These are phyloP conservation scores for Halcyon chelicuti DNA, from an alignment of 2,797 vertebrate species.

Conservation along the genomic window DNA sequence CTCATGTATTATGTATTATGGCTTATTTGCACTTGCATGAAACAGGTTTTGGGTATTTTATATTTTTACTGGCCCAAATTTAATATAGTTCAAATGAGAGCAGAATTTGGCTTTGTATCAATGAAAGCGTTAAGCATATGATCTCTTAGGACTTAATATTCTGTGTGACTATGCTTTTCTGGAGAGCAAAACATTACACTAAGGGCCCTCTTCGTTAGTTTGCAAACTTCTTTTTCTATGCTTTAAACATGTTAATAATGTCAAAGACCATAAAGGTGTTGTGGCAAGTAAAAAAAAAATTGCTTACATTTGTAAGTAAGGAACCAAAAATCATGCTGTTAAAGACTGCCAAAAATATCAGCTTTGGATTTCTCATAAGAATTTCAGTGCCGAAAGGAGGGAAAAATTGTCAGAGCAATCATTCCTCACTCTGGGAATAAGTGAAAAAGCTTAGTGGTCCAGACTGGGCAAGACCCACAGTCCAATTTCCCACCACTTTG, in stretches of 20 bases:
- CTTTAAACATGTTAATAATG: background rate
- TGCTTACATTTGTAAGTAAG: background rate
- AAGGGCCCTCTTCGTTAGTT: background rate
- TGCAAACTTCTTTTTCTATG: background rate
- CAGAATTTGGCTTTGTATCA: background rate
- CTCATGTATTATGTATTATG: rapidly evolving
- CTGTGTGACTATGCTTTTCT: background rate
- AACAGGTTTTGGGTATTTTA: background rate
- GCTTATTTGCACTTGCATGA: background rate
- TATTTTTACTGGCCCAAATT: background rate
- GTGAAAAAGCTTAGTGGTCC: background rate
- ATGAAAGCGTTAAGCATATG: background rate
- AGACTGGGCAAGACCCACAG: background rate
- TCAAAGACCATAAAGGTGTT: background rate
- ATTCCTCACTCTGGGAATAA: conserved; percentile 35
- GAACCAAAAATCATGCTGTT: conserved; percentile 11
- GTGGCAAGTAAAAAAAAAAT: background rate
- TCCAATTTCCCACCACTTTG: background rate
- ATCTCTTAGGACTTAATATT: background rate
- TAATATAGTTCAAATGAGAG: background rate
- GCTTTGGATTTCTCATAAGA: conserved; percentile 37
- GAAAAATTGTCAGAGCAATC: conserved; percentile 24
- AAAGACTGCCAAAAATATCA: conserved; percentile 49
- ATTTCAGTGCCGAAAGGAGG: conserved; percentile 8
- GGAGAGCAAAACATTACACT: background rate